A percentile compares a stretch with the other conserved stretches of the same genome.
These are phyloP conservation scores for Mastacembelus armatus DNA, from an alignment of 2,797 vertebrate genomes.

Conservation along the genomic window DNA sequence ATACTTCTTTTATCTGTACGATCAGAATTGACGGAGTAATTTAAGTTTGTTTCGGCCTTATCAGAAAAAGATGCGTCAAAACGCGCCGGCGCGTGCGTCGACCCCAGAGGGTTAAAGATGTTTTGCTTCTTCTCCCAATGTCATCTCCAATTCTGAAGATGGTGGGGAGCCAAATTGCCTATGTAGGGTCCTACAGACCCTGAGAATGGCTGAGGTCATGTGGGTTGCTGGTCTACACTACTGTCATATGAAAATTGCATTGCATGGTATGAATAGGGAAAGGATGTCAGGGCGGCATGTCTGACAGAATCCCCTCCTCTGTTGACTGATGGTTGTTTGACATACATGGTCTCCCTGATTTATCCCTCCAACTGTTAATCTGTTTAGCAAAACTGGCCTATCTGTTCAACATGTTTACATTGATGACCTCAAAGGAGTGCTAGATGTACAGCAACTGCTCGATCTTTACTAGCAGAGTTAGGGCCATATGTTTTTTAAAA, in stretches of 20 bases:
- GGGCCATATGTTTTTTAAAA: not conserved
- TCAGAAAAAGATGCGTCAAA: too few relatives aligned
- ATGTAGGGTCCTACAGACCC: not conserved
- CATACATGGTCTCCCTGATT: not conserved
- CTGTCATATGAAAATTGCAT: not conserved
- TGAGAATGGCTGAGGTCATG: not conserved
- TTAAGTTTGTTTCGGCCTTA: too few relatives aligned
- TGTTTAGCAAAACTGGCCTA: not conserved
- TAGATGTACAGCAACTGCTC: not conserved
- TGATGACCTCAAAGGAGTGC: not conserved
- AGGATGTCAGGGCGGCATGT: not conserved
- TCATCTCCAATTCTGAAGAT: not conserved
- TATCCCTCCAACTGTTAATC: too few relatives aligned
- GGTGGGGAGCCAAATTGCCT: not conserved
- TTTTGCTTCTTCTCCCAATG: too few relatives aligned
- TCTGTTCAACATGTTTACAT: not conserved
- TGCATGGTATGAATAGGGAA: not conserved
- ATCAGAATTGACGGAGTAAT: too few relatives aligned
- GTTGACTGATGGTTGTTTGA: not conserved
- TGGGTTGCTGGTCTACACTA: not conserved
- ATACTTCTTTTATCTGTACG: too few relatives aligned
- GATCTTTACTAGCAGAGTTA: too few relatives aligned
- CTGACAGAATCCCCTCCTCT: not conserved
- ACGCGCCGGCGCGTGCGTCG: too few relatives aligned
- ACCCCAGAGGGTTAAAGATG: too few relatives aligned